Evolutionary conservation across 2,888 invertebrate genomes (phyloP).

Genomic region (Lasioglossum villosulum): DNA sequence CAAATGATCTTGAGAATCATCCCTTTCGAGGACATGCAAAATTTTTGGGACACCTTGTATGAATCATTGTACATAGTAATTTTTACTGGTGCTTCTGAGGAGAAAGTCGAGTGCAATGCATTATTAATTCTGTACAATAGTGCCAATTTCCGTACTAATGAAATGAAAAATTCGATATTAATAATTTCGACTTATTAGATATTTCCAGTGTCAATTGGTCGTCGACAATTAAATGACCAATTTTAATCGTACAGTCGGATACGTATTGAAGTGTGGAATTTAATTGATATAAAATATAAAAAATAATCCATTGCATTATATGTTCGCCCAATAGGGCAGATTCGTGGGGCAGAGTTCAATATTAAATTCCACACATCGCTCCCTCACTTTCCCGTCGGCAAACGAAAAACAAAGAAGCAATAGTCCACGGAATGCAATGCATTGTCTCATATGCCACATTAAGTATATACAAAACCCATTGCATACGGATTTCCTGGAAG

Average conservation of each 20-base stretch:
- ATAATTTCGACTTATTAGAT: not conserved
- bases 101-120: not conserved
- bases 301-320: not conserved
- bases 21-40: too few species aligned
- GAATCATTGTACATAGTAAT: not conserved
- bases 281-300: not conserved
- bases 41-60: too few species aligned
- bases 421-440: constrained; percentile 36
- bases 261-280: not conserved
- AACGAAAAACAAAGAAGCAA: not conserved
- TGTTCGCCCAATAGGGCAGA: not conserved
- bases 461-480: constrained; percentile 27
- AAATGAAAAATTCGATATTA: not conserved
- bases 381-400: constrained; percentile 1
- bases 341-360: not conserved
- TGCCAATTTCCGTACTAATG: not conserved
- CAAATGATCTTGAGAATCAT: too few species aligned
- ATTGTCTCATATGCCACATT: constrained; percentile 31
- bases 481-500: constrained; percentile 40
- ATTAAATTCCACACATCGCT: not conserved
- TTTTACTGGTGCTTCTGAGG: not conserved
- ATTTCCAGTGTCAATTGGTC: not conserved
- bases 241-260: not conserved
- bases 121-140: too few species aligned
- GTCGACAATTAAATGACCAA: not conserved